These are phyloP conservation scores for Trissoscelio sp. DNA, from an alignment of 2,888 invertebrate genomes.

Conservation along the genomic window DNA sequence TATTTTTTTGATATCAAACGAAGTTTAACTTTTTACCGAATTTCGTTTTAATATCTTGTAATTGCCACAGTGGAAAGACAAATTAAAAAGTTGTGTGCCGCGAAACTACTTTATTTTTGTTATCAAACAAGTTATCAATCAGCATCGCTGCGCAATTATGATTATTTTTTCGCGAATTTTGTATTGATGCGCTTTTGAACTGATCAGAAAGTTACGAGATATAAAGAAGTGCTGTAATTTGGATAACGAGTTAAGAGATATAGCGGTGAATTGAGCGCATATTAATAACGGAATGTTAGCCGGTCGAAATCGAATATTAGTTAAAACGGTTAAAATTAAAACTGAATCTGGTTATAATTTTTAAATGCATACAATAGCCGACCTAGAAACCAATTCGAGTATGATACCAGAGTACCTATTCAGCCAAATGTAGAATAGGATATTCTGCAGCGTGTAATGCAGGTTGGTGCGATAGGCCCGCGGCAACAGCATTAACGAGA, in stretches of 20 bases:
- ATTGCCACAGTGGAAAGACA: conserved; percentile 4
- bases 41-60: conserved; percentile 43
- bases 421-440: conserved; percentile 66
- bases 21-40: conserved; percentile 27
- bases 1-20: too few relatives aligned
- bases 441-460: conserved; percentile 67
- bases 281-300: neutral
- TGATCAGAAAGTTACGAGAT: neutral
- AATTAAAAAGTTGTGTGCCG: conserved; percentile 33
- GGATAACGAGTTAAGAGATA: neutral
- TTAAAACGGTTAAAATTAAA: conserved; percentile 44
- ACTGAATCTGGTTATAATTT: conserved; percentile 58
- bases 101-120: neutral
- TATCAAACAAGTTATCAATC: neutral
- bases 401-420: conserved; percentile 66
- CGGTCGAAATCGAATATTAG: conserved; percentile 14
- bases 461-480: conserved; percentile 69
- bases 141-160: too few relatives aligned
- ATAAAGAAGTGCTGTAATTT: neutral
- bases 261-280: neutral
- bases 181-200: neutral
- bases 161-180: too few relatives aligned
- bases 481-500: conserved; percentile 70
- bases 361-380: conserved; percentile 48
- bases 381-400: conserved; percentile 66